A percentile compares a stretch with the other conserved stretches of the same genome.
Conservation (phyloP, 1,140 invertebrate genomes). For the Drosophila tropicalis region DNA sequence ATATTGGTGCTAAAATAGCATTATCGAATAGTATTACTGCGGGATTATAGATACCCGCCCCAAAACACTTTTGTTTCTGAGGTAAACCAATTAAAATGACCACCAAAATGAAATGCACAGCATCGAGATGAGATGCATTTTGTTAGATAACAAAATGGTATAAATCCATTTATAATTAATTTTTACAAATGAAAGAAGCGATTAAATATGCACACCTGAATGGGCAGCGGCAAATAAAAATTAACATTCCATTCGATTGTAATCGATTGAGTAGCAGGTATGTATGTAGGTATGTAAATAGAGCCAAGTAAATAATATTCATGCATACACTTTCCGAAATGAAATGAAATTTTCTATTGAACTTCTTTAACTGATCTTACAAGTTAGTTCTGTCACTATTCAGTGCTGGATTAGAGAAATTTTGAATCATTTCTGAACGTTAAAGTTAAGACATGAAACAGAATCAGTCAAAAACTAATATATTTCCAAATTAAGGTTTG, state of each 20-base stretch:
- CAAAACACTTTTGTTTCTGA: constrained; percentile 8
- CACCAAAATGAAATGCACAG: neutral
- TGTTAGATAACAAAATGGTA: constrained; percentile 29
- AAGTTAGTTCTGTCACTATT: too few relatives aligned
- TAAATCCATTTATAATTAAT: constrained; percentile 66
- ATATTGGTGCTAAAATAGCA: constrained; percentile 6
- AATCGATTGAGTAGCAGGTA: neutral
- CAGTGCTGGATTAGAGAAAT: too few relatives aligned
- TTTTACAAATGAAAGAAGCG: constrained; percentile 55
- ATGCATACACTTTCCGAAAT: neutral
- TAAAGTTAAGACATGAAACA: too few relatives aligned
- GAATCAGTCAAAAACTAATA: too few relatives aligned
- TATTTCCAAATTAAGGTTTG: too few relatives aligned
- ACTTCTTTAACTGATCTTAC: neutral
- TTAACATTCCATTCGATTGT: constrained; percentile 2
- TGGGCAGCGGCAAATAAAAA: constrained; percentile 12
- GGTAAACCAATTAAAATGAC: constrained; percentile 43
- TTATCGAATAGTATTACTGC: constrained; percentile 17
- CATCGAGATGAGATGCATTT: constrained; percentile 17
- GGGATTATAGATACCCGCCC: neutral
- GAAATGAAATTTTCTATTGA: too few relatives aligned
- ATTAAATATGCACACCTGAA: constrained; percentile 52
- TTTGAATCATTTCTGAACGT: too few relatives aligned
- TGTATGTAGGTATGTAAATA: too few relatives aligned
- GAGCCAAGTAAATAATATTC: neutral